phyloP scores from a whole-genome alignment of 2,888 invertebrate species.

The Calameuta idolon region DNA sequence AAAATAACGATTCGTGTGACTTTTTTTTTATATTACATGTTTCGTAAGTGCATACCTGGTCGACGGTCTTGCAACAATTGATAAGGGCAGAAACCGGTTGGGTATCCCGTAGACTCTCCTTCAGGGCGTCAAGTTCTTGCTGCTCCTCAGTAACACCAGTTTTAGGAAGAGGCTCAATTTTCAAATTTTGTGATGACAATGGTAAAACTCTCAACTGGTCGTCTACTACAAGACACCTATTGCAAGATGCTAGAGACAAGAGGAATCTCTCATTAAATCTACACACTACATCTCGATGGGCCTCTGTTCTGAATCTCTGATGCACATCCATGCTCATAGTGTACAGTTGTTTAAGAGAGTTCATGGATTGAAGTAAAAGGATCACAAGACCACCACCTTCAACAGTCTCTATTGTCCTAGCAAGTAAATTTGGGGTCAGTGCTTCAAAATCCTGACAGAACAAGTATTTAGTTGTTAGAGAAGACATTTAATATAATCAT shows the following conservation, averaged over 20 bases:
- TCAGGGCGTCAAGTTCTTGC: constrained; percentile 78
- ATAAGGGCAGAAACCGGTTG: constrained; percentile 92
- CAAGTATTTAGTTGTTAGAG: background rate
- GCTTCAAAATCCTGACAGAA: constrained; percentile 90
- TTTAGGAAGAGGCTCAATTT: constrained; percentile 79
- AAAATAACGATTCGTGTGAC: constrained; percentile 14
- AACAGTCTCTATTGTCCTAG: constrained; percentile 97
- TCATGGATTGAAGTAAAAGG: constrained; percentile 85
- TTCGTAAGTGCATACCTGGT: constrained; percentile 73
- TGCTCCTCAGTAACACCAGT: constrained; percentile 68
- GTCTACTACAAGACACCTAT: constrained; percentile 92
- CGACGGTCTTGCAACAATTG: constrained; percentile 90
- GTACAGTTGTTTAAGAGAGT: constrained; percentile 92
- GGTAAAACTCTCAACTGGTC: constrained; percentile 93
- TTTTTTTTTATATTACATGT: background rate
- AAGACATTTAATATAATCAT: background rate
- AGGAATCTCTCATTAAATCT: constrained; percentile 98
- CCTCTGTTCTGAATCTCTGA: constrained; percentile 93
- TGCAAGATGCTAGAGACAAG: constrained; percentile 88
- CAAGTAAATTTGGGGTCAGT: constrained; percentile 95
- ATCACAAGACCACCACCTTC: constrained; percentile 97
- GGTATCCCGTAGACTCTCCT: constrained; percentile 87
- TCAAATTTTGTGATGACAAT: constrained; percentile 88
- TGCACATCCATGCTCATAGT: constrained; percentile 99
- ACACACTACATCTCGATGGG: constrained; percentile 90